Evolutionary conservation across 2,797 vertebrate genomes (phyloP).

Genomic region (Australoheros facetus): DNA sequence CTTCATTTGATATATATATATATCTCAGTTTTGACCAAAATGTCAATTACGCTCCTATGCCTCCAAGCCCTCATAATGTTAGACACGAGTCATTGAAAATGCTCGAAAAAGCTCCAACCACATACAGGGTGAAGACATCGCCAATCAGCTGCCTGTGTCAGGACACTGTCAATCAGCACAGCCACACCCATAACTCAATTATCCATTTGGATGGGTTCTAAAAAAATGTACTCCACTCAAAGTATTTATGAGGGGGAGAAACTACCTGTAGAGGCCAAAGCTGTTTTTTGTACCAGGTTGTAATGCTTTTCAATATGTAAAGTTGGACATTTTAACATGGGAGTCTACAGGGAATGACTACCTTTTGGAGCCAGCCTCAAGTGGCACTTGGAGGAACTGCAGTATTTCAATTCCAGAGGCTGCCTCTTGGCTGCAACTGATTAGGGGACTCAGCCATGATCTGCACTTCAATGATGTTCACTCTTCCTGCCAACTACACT

Average conservation of each 20-base stretch:
- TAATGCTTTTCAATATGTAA: not conserved
- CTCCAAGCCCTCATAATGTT: not conserved
- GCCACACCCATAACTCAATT: not conserved
- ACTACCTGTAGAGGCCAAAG: not conserved
- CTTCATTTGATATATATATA: no score
- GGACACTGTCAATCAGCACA: not conserved
- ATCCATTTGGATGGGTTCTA: not conserved
- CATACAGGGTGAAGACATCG: not conserved
- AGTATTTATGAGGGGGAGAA: not conserved
- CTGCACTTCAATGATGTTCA: constrained; percentile 17
- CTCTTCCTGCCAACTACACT: constrained; percentile 3
- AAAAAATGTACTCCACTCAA: not conserved
- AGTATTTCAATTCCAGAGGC: not conserved
- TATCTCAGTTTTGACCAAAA: no score
- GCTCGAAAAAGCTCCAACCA: not conserved
- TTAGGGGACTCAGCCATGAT: not conserved
- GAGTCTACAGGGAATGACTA: no score
- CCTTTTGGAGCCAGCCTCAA: not conserved
- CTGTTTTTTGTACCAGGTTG: not conserved
- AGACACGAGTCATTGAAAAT: not conserved
- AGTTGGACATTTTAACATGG: not conserved
- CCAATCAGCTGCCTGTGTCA: not conserved
- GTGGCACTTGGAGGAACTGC: not conserved
- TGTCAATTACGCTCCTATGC: no score
- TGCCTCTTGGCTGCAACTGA: not conserved